These are phyloP conservation scores for Psittacula derbiana DNA, from an alignment of 2,797 vertebrate species.

Conservation along the genomic window DNA sequence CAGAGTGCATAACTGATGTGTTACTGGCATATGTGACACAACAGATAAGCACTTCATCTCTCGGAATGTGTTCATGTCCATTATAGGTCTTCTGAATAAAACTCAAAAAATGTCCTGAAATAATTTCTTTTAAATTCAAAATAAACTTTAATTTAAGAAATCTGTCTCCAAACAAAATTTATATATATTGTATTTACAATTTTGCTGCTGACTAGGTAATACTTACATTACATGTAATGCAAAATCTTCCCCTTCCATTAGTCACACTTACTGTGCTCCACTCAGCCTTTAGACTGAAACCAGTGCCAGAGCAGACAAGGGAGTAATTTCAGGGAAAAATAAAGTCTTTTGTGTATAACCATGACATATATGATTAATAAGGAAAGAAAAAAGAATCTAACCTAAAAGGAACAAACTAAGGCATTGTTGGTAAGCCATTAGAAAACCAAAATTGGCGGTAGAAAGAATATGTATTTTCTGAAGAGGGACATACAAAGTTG, in stretches of 20 bases:
- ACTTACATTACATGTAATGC: neutral
- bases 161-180: neutral
- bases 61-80: neutral
- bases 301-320: neutral
- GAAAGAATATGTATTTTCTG: neutral
- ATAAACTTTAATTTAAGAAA: constrained; percentile 13
- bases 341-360: neutral
- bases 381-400: neutral
- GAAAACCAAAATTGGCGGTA: neutral
- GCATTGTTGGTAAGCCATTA: neutral
- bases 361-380: neutral
- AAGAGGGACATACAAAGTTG: neutral
- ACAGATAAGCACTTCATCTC: neutral
- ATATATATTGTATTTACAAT: neutral
- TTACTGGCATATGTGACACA: neutral
- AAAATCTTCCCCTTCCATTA: neutral
- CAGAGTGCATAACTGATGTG: neutral
- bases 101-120: neutral
- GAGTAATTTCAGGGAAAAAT: neutral
- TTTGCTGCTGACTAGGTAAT: neutral
- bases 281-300: neutral
- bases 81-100: neutral
- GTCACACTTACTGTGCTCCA: neutral
- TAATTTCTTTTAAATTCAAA: neutral
- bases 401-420: neutral